Evolutionary conservation across 2,888 invertebrate genomes (phyloP), one percentile per base, ranked within the genome.

Genomic region (Julus scandinavius): DNA sequence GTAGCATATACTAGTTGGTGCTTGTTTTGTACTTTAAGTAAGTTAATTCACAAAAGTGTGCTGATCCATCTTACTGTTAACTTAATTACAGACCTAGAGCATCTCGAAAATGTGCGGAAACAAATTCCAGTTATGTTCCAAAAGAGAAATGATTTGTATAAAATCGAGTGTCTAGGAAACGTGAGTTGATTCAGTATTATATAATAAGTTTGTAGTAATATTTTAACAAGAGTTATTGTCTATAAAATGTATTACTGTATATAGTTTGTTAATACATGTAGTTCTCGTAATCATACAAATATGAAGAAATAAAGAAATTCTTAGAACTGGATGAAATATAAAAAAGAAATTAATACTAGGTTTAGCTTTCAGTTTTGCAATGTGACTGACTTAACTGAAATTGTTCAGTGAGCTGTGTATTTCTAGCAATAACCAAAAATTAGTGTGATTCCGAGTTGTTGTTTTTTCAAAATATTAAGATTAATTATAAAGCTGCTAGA

Each of bases 71-170:
- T 50, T 41, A 63, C 1, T n/a, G 20, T 80, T 80, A 7, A 13
- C 11, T 80, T 80, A 11, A 80, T 80, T 80, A 58, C 92, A 96
- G 97, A 98, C 93, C 92, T 96, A 90, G 93, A 93, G 3, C 92
- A 94, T 88, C 94, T 96, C 83, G 94, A 96, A 85, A 95, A 96
- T 91, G 96, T 97, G 0, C 94, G 98, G 87, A 94, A 94, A 89
- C 97, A 97, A 92, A 97, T 98, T 91, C 98, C 98, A 0, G 94
- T 96, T 29, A 94, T 94, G 72, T 92, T 91, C 0, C 98, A 98
- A 92, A 93, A 95, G 87, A 94, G 97, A 90, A 93, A 93, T 0
- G 97, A 97, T 91, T 90, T 97, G 38, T 97, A 97, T 20, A 80
- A 80, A 80, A 80, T 80, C 80, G 80, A 80, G 3, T 11, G 38